Base-by-base conservation (phyloP, 2,888 invertebrate species). In the Nomada flava region DNA sequence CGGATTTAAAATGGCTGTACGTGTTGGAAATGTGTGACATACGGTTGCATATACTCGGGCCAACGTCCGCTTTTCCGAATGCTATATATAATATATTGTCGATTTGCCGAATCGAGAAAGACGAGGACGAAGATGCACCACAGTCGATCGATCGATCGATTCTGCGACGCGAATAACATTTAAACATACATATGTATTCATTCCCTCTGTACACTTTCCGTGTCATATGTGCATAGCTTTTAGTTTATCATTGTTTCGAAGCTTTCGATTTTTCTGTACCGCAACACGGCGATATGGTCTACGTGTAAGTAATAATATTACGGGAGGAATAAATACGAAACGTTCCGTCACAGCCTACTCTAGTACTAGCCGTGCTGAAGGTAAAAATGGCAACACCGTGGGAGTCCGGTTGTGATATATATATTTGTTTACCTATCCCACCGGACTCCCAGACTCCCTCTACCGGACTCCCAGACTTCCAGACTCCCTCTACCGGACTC, bases 31-130 rank as follows among this genome's bases (percentile, higher is more conserved):
- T 85, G n/a, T 93, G 90, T 64, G 90, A 91, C 26, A 82, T 92
- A 5, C 90, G 92, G n/a, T 83, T 93, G 62, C 93, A 93, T 76
- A 87, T 94, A 42, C 53, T 93, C 4, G 93, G 93, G 0, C 92
- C 93, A n/a, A 90, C 92, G 0, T 26, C 84, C 2, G 73, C 80
- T 0, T 92, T 88, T 36, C 88, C 90, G 1, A 91, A 88, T 3
- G 83, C 92, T 0, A 77, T 92, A 7, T 93, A 93, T 73, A 93
- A 93, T 64, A 90, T 94, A 67, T 80, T 93, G 50, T 90, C 91
- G 9, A 89, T 93, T 52, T 84, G 82, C 44, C 86, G 68, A 20
- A 64, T 81, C 42, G 80, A 62, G 42, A 81, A 62, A 18, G 50
- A 80, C 2, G 68, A 85, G 52, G 84, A 88, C 18, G 60, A 36